phyloP scores from a whole-genome alignment of 64 coral and sea anemone species.

The Montipora capricornis region DNA sequence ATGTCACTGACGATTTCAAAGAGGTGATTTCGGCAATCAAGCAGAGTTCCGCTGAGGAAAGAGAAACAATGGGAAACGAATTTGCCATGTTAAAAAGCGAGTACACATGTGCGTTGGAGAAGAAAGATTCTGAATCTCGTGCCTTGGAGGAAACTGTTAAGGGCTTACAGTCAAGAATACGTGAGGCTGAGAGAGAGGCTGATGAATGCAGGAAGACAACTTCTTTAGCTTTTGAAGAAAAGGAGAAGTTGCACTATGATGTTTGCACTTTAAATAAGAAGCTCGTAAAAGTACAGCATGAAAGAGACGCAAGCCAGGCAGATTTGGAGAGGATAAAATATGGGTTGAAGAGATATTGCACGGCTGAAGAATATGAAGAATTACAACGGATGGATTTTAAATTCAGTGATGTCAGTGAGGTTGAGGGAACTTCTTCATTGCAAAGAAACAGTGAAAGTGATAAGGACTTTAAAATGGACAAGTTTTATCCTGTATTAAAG shows the following conservation, averaged over 20 bases:
- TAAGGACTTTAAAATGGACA: not conserved
- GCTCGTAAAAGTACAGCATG: not conserved
- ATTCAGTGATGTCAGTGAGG: not conserved
- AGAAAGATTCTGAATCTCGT: slow-evolving; percentile 10
- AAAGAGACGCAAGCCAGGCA: not conserved
- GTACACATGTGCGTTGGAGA: slow-evolving; percentile 1
- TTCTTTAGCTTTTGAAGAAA: slow-evolving; percentile 21
- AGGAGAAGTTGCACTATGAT: slow-evolving; percentile 16
- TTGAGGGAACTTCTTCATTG: not conserved
- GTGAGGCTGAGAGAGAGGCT: not conserved
- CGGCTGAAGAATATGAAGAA: slow-evolving; percentile 42
- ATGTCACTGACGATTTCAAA: slow-evolving; percentile 51
- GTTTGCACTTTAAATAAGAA: slow-evolving; percentile 10
- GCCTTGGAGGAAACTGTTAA: not conserved
- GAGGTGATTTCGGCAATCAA: not conserved
- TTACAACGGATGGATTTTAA: slow-evolving; percentile 3
- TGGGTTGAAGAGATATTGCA: slow-evolving; percentile 27
- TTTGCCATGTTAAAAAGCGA: not conserved
- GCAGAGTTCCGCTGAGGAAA: slow-evolving; percentile 1
- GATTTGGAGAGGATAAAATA: slow-evolving; percentile 9
- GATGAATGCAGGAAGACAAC: not conserved
- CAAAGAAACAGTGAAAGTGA: not conserved
- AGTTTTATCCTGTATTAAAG: slow-evolving; percentile 31
- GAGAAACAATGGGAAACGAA: not conserved
- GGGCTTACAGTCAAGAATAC: slow-evolving; percentile 3